phyloP scores from a whole-genome alignment of 1,140 invertebrate species.

The Alviniconcha marisindica region DNA sequence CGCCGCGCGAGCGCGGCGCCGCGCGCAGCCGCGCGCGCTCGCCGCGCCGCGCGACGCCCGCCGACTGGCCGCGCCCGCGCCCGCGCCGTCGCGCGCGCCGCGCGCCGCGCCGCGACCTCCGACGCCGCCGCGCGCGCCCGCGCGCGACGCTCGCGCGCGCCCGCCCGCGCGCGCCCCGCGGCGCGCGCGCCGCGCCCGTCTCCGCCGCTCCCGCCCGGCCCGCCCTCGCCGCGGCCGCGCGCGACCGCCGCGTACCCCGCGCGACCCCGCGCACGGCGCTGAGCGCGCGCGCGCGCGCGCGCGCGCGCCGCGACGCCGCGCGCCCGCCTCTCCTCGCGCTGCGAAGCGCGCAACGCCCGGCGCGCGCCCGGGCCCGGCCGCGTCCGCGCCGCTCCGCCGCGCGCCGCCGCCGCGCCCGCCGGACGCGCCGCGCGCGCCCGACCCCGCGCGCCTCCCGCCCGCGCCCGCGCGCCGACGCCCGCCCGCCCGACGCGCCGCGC shows the following conservation, averaged over 20 bases:
- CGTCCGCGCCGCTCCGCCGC: neutral
- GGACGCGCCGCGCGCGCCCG: neutral
- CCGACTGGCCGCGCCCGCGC: too few species aligned
- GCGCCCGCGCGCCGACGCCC: neutral
- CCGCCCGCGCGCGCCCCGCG: neutral
- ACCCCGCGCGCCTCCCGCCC: neutral
- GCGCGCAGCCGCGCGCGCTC: too few species aligned
- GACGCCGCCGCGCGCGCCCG: neutral
- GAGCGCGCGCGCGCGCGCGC: neutral
- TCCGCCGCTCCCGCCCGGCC: neutral
- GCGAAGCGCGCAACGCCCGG: too few species aligned
- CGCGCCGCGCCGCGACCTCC: too few species aligned
- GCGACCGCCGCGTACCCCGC: neutral
- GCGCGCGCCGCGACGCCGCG: neutral
- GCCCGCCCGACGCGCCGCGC: neutral
- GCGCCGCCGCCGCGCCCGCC: neutral
- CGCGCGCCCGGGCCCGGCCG: neutral
- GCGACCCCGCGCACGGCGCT: neutral
- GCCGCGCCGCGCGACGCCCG: too few species aligned
- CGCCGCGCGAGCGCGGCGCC: too few species aligned
- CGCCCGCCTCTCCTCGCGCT: neutral
- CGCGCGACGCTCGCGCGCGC: slow-evolving; percentile 1
- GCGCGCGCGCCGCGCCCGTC: neutral
- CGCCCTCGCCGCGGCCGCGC: neutral
- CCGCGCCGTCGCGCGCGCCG: too few species aligned